Base-by-base conservation (phyloP, 2,888 invertebrate species). In the Thelaira solivaga region DNA sequence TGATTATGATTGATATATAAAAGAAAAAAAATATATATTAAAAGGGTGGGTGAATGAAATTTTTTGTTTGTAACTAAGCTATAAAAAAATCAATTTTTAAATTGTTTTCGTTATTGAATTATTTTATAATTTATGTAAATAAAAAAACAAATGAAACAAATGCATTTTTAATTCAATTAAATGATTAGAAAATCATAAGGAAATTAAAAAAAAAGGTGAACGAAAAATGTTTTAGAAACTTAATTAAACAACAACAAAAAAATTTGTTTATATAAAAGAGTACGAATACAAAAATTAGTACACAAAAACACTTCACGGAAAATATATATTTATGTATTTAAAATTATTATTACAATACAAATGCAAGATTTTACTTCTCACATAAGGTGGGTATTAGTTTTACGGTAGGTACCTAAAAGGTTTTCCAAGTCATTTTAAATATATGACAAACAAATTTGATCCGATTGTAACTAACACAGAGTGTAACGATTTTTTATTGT, bases 271-370 rank as follows among this genome's bases (percentile, higher is more conserved):
- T 62, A 62, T n/a, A n/a, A n/a, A 72, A 49, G 82, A 81, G 83
- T 85, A 86, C 86, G 85, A 86, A 86, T 86, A 87, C 86, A 86
- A 86, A 72, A 75, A 87, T 87, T 86, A 87, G 86, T 86, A 87
- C 86, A 87, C 86, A 87, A 86, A 85, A 85, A 86, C 86, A 87
- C 85, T 85, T 86, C 85, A 86, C 86, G 86, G 85, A 86, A 86
- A 87, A 85, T 85, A 86, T 86, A 86, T 85, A 85, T 69, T 80
- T 77, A 31, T 69, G 41, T 34, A 31, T 65, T 45, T 67, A 31
- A 18, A 10, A 24, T 31, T 13, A 20, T 20, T 29, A 73, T 39
- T 26, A 36, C 43, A 69, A 47, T 8, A 75, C 61, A 65, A 59
- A 51, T 72, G 74, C 67, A 67, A 67, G 51, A 67, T 39, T 71